Evolutionary conservation across 2,113 vertebrate genomes (phyloP).

Genomic region (Sisor rabdophorus): DNA sequence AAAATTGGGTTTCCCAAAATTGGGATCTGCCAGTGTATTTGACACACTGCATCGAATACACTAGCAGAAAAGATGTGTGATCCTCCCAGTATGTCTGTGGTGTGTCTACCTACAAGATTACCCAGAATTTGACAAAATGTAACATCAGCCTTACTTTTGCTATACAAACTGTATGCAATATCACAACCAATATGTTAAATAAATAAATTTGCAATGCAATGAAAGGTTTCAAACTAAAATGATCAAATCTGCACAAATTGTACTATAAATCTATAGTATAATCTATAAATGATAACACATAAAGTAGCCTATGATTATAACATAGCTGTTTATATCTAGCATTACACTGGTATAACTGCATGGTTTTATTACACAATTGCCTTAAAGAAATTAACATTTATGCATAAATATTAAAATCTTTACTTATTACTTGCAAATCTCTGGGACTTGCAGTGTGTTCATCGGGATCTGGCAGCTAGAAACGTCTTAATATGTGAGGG

Average conservation of each 20-base stretch:
- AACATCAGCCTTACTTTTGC: no score
- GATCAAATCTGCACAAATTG: background rate
- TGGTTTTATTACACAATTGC: background rate
- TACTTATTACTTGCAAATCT: background rate
- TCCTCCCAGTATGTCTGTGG: no score
- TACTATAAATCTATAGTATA: no score
- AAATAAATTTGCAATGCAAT: background rate
- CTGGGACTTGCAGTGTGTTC: constrained; percentile 80
- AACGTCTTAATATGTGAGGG: constrained; percentile 97
- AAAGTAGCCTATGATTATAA: background rate
- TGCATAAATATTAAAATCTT: background rate
- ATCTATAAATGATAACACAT: no score
- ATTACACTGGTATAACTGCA: background rate
- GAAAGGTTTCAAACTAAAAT: background rate
- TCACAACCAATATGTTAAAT: no score
- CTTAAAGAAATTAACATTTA: background rate
- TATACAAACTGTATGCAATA: background rate
- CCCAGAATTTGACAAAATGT: no score
- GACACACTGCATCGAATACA: no score
- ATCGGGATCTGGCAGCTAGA: constrained; percentile 92
- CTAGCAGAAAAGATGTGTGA: no score
- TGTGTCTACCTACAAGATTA: no score
- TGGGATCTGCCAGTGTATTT: no score
- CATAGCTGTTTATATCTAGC: background rate
- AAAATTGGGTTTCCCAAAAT: no score